Evolutionary conservation across 2,113 vertebrate genomes (phyloP).

Genomic region (Dromiciops gliroides): DNA sequence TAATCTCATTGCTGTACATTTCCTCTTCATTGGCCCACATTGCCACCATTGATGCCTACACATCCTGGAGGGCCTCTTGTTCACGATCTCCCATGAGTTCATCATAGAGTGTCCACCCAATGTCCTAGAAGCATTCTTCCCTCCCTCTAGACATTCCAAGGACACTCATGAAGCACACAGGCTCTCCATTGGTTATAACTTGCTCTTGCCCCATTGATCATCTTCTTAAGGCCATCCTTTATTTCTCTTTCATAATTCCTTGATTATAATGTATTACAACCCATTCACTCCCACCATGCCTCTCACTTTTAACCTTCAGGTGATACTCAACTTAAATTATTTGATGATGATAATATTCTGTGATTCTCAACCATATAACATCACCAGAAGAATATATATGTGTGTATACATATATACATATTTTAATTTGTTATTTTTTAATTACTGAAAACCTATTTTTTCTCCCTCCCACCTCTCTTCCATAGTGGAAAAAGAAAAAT

Average conservation of each 20-base stretch:
- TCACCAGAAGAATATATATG: neutral
- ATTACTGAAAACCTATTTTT: too few relatives aligned
- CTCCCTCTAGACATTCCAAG: neutral
- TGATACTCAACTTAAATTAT: neutral
- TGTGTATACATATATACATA: too few relatives aligned
- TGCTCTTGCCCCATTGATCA: neutral
- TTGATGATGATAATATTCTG: neutral
- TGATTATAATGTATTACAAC: neutral
- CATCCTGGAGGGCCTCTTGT: neutral
- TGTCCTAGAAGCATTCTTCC: neutral
- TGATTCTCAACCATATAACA: neutral
- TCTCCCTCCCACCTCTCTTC: too few relatives aligned
- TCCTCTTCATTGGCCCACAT: neutral
- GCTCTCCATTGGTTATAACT: neutral
- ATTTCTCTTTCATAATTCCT: neutral
- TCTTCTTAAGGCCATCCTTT: neutral
- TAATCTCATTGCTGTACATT: neutral
- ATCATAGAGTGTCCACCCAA: neutral
- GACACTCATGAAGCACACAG: neutral
- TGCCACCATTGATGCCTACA: neutral
- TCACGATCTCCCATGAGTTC: neutral
- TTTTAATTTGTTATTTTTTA: too few relatives aligned
- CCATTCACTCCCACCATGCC: neutral
- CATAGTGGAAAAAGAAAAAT: too few relatives aligned
- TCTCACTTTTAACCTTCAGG: neutral